Evolutionary conservation across 2,888 invertebrate genomes (phyloP).

Genomic region (Hyalella azteca): DNA sequence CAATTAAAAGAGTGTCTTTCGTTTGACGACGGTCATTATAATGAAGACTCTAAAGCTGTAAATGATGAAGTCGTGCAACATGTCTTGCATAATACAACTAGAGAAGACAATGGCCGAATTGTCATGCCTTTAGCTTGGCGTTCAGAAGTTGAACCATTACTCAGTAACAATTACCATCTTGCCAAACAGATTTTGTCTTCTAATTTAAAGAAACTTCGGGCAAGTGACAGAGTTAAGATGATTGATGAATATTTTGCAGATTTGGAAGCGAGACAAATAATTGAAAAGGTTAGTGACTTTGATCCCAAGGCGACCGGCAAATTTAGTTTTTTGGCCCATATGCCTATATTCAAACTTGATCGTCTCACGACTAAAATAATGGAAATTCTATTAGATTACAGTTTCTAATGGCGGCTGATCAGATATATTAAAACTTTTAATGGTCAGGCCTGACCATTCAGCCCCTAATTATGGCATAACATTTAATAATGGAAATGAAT

Average conservation of each 20-base stretch:
- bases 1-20: too few relatives aligned
- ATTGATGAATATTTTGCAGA: not conserved
- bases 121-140: not conserved
- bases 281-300: not conserved
- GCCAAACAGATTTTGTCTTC: not conserved
- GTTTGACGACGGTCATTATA: too few relatives aligned
- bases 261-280: not conserved
- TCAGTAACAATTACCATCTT: not conserved
- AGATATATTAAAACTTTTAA: too few relatives aligned
- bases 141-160: not conserved
- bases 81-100: not conserved
- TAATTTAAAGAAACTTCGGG: not conserved
- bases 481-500: too few relatives aligned
- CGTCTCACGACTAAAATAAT: slow-evolving; percentile 11
- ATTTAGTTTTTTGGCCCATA: not conserved
- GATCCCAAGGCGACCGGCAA: too few relatives aligned
- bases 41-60: not conserved
- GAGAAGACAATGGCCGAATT: not conserved
- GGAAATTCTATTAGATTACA: too few relatives aligned
- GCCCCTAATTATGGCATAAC: too few relatives aligned
- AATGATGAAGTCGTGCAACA: not conserved
- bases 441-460: too few relatives aligned
- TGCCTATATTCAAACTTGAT: slow-evolving; percentile 16
- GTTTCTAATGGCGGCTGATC: too few relatives aligned
- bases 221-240: not conserved